These are phyloP conservation scores for Falco novaeseelandiae DNA, from an alignment of 2,797 vertebrate species.

Conservation along the genomic window DNA sequence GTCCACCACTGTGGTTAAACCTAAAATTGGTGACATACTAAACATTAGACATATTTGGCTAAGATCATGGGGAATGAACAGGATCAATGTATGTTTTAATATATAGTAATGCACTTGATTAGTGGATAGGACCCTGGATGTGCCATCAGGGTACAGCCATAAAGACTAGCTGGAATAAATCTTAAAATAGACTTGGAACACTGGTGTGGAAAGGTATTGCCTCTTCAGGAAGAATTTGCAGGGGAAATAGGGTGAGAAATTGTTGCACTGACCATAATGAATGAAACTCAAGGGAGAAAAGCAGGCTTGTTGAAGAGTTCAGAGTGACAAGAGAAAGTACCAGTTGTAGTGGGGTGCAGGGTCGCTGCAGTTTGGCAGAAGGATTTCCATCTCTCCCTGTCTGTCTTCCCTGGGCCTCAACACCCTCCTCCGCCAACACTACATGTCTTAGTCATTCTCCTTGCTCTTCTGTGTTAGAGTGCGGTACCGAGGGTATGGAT, in stretches of 20 bases:
- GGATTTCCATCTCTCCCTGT: neutral
- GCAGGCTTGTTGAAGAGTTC: neutral
- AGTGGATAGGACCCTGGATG: neutral
- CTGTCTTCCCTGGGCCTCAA: neutral
- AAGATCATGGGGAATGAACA: neutral
- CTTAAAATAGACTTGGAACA: neutral
- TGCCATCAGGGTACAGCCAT: neutral
- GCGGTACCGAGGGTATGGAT: accelerated
- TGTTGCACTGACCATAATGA: neutral
- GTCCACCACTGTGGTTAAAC: neutral
- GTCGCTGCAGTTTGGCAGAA: neutral
- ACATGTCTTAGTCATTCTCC: neutral
- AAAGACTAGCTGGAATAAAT: neutral
- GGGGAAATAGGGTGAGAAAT: neutral
- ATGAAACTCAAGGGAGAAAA: neutral
- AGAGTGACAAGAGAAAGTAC: neutral
- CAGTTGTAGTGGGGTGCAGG: neutral
- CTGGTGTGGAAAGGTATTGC: neutral
- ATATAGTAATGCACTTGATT: neutral
- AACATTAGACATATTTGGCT: neutral
- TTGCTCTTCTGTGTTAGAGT: neutral
- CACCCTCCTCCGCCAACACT: neutral
- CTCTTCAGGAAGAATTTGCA: neutral
- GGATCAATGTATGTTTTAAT: neutral
- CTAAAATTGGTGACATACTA: neutral